Base-by-base conservation (phyloP, 1,140 invertebrate genomes). In the Drosophila ananassae region DNA sequence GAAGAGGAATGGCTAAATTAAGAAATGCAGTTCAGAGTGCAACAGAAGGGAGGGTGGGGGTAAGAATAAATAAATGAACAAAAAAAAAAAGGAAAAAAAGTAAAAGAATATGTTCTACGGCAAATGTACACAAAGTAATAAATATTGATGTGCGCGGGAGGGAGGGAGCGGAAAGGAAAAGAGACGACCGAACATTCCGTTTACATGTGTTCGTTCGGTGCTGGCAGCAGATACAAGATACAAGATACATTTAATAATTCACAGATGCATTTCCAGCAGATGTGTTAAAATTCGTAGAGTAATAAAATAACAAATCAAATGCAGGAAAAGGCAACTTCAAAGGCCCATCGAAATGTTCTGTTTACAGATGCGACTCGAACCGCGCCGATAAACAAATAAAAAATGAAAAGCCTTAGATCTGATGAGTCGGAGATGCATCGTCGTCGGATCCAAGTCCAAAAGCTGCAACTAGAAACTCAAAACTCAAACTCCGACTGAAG, bases 201-300 rank as follows among this genome's bases (percentile, higher is more conserved):
- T 83, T 83, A 84, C 81, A 84, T 84, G 73, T 84, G 81, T 85
- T 77, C 66, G 61, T 69, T 46, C 66, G 58, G 63, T 50, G 48
- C 41, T 56, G 34, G 6, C 41, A 47, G 41, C 63, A 44, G 30
- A 54, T 37, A 51, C 44, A 25, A n/a, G 28, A 44, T 44, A 39
- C 58, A 61, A 63, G 59, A 66, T 77, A 73, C 83, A 87, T 89
- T 89, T 89, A 89, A 89, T 89, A 89, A 89, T 89, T 89, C 81
- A 89, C 84, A 89, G 90, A 91, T 91, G 90, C 85, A 91, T 91
- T 83, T 76, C 69, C 77, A 84, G 79, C 89, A 91, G 89, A 91
- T 91, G 90, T 91, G 90, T 91, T 91, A 91, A 91, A 91, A 91
- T 91, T 91, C 84, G 90, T 91, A 91, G 85, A 91, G 90, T 91